These are phyloP conservation scores for Sardina pilchardus DNA, from an alignment of 2,113 vertebrate species.

Conservation along the genomic window DNA sequence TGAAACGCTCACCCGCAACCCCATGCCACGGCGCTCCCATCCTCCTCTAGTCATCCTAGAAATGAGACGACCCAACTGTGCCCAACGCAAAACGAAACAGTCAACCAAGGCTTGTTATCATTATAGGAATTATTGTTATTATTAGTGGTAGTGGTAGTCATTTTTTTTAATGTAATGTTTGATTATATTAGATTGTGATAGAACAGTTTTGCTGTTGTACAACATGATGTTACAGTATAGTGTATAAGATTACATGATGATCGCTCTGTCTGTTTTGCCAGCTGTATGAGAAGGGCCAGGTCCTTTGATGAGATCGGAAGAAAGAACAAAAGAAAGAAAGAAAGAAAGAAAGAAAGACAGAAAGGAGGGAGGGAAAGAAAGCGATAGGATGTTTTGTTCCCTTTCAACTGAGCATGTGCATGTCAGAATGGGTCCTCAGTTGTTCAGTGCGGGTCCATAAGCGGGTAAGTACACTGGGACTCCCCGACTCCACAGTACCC, in stretches of 20 bases:
- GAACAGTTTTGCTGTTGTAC: background rate
- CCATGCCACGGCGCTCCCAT: conserved; percentile 48
- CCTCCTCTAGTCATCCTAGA: conserved; percentile 64
- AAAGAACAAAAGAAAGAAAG: background rate
- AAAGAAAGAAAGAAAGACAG: background rate
- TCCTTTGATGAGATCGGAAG: background rate
- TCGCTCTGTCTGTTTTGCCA: background rate
- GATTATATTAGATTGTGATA: background rate
- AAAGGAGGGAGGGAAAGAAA: background rate
- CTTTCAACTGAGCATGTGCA: background rate
- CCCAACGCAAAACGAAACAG: conserved; percentile 59
- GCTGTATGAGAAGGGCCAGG: background rate
- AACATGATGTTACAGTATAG: background rate
- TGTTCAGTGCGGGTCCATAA: background rate
- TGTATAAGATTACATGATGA: background rate
- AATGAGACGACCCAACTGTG: conserved; percentile 69
- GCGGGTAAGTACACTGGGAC: background rate
- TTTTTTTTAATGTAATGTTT: background rate
- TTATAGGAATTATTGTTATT: conserved; percentile 54
- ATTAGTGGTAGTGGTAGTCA: conserved; percentile 33
- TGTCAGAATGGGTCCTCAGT: background rate
- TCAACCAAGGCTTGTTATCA: conserved; percentile 39
- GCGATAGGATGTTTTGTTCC: background rate
- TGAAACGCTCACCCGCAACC: conserved; percentile 60
- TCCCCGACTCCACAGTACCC: background rate